A percentile compares a stretch with the other conserved stretches of the same genome.
Conservation (phyloP, 2,888 invertebrate genomes). For the Pinctada fucata region DNA sequence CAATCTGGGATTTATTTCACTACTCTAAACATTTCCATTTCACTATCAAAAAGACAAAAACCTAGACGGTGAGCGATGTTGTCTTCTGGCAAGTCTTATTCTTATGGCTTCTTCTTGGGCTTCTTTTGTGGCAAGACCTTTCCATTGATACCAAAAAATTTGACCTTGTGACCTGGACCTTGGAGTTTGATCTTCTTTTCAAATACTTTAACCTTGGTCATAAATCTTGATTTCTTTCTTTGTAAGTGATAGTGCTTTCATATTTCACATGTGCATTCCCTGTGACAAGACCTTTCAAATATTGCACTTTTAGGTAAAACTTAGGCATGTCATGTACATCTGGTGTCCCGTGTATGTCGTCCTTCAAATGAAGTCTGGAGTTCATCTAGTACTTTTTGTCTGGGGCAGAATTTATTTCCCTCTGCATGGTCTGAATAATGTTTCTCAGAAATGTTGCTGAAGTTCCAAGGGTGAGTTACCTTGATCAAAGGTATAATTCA, state of each 20-base stretch:
- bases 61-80: too few relatives aligned
- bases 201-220: neutral
- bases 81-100: too few relatives aligned
- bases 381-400: neutral
- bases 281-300: neutral
- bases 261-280: slow-evolving; percentile 1
- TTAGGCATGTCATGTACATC: too few relatives aligned
- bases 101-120: neutral
- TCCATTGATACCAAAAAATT: neutral
- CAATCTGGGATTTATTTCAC: too few relatives aligned
- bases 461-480: neutral
- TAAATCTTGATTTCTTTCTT: neutral
- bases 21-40: too few relatives aligned
- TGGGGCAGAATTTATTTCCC: neutral
- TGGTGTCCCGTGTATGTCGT: too few relatives aligned
- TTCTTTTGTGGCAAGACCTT: neutral
- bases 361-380: too few relatives aligned
- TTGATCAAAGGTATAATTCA: neutral
- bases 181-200: slow-evolving; percentile 1
- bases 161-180: neutral
- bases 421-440: neutral
- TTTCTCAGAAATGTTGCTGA: neutral
- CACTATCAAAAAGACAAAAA: too few relatives aligned
- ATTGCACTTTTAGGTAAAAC: too few relatives aligned
- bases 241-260: neutral